Evolutionary conservation across 1,140 invertebrate genomes (phyloP), one percentile per base, ranked within the genome.

Genomic region (Tribolium madens): DNA sequence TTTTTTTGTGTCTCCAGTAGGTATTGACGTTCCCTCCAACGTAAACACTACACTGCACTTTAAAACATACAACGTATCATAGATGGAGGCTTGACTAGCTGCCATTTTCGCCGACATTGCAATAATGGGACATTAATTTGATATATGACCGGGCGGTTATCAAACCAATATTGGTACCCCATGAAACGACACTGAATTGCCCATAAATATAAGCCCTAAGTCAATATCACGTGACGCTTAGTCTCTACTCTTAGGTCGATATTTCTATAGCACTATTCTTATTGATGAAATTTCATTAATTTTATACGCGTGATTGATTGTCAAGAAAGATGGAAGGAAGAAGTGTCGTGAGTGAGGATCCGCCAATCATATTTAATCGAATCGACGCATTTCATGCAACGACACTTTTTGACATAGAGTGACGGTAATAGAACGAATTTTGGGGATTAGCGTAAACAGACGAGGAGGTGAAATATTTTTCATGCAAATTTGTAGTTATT

Each of bases 41-140:
- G 21, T 5, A 26, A 26, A 26, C 21, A 26, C 21, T 26, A 5
- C 21, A 26, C 36, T 42, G 57, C 70, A 50, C 70, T 72, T 72
- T 72, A 72, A 72, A 72, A 72, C 14, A 48, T 71, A 71, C 47
- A 71, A 26, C 15, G 50, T 52, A 48, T 46, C 70, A 18, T 52
- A 18, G 50, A 72, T 72, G 70, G 47, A 72, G 70, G 70, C 46
- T 52, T 71, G 46, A 72, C 70, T 72, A 50, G 70, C 79, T 73
- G 77, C 77, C 75, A 78, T 78, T 83, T 84, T 83, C 79, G 82
- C 80, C 81, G 83, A 84, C 81, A 83, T 77, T 79, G 81, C 83
- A 84, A 84, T 84, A 84, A 84, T 83, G 78, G 83, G 79, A 84
- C 82, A 84, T 84, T 84, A 84, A 78, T 84, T 85, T 85, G 84